phyloP scores from a whole-genome alignment of 1,140 invertebrate genomes.

The Phortica variegata region DNA sequence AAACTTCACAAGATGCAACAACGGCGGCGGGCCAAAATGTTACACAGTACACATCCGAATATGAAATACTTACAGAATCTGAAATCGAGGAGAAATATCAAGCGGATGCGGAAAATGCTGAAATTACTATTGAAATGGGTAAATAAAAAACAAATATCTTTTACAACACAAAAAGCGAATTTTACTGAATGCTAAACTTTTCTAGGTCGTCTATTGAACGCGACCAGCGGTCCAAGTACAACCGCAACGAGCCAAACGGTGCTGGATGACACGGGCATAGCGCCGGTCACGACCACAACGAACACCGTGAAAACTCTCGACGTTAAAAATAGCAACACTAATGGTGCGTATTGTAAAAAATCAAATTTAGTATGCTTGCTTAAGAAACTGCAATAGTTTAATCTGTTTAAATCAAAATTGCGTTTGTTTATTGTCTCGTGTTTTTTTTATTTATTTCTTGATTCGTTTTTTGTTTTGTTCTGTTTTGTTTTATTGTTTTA shows the following conservation, averaged over 20 bases:
- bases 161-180: no score
- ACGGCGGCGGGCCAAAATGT: constrained; percentile 39
- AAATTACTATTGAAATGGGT: constrained; percentile 55
- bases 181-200: neutral
- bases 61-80: constrained; percentile 55
- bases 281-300: constrained; percentile 16
- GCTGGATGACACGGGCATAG: constrained; percentile 30
- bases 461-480: constrained; percentile 3
- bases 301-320: constrained; percentile 38
- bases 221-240: constrained; percentile 23
- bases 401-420: no score
- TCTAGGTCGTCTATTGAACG: constrained; percentile 38
- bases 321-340: constrained; percentile 32
- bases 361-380: no score
- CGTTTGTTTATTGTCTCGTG: no score
- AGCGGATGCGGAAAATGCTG: constrained; percentile 44
- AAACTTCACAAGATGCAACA: constrained; percentile 46
- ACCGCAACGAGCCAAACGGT: constrained; percentile 28
- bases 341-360: constrained; percentile 25
- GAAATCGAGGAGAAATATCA: constrained; percentile 55
- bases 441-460: no score
- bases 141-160: constrained; percentile 7
- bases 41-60: constrained; percentile 52
- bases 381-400: no score
- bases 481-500: neutral